Evolutionary conservation across 2,113 vertebrate genomes (phyloP).

Genomic region (Phyllostomus discolor): DNA sequence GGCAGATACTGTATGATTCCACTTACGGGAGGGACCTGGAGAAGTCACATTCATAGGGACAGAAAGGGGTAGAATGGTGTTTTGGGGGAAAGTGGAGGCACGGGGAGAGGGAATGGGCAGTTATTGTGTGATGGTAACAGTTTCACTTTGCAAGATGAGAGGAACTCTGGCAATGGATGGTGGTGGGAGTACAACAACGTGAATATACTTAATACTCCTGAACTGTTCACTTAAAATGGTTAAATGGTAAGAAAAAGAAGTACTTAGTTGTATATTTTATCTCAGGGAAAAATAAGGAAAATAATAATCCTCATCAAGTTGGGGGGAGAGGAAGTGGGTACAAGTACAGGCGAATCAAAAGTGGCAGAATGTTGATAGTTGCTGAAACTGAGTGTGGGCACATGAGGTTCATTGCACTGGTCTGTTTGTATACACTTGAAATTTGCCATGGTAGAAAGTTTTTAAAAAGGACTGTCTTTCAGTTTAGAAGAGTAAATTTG

Average conservation of each 20-base stretch:
- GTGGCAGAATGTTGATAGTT: background rate
- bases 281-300: background rate
- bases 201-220: background rate
- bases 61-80: background rate
- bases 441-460: background rate
- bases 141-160: background rate
- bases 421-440: background rate
- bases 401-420: background rate
- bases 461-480: background rate
- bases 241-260: background rate
- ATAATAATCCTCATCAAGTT: background rate
- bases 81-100: background rate
- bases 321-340: background rate
- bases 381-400: background rate
- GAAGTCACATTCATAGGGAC: background rate
- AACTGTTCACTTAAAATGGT: background rate
- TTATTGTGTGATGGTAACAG: background rate
- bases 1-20: too few relatives aligned
- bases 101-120: background rate
- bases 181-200: accelerated
- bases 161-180: background rate
- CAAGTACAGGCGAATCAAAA: background rate
- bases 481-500: background rate
- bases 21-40: background rate
- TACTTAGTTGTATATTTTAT: background rate